Evolutionary conservation across 1,140 invertebrate genomes (phyloP).

Genomic region (Ips nitidus): DNA sequence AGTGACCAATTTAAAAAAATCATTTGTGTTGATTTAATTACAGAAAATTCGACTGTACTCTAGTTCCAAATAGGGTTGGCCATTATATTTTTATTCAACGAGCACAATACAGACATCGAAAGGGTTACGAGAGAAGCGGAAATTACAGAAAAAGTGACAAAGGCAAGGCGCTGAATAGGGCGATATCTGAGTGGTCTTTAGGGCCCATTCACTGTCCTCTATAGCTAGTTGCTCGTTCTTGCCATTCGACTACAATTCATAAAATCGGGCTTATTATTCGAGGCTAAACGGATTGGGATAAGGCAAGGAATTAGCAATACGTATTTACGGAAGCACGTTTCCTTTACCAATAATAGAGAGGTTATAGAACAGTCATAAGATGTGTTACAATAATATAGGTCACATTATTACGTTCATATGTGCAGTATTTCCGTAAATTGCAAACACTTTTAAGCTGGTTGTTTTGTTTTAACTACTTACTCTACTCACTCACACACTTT

Average conservation of each 20-base stretch:
- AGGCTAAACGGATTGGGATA: conserved; percentile 7
- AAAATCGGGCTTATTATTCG: conserved; percentile 37
- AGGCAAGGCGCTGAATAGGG: conserved; percentile 38
- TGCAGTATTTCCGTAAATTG: too few species aligned
- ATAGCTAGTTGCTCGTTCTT: conserved; percentile 16
- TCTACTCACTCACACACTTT: too few species aligned
- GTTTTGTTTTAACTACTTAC: too few species aligned
- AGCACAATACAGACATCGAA: conserved; percentile 25
- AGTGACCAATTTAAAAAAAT: too few species aligned
- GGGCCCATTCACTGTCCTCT: conserved; percentile 33
- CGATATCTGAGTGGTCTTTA: conserved; percentile 40
- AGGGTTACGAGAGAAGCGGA: conserved; percentile 43
- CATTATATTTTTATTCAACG: conserved; percentile 15
- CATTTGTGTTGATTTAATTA: too few species aligned
- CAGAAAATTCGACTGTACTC: too few species aligned
- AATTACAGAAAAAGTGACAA: conserved; percentile 42
- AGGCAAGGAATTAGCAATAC: neutral
- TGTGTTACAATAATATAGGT: too few species aligned
- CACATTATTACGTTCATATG: too few species aligned
- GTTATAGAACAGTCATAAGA: too few species aligned
- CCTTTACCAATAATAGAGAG: too few species aligned
- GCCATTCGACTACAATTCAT: conserved; percentile 40
- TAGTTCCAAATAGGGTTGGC: neutral
- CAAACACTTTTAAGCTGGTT: too few species aligned
- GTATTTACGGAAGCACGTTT: too few species aligned